phyloP scores from a whole-genome alignment of 2,888 invertebrate genomes.

The Meiosimyza decipiens region DNA sequence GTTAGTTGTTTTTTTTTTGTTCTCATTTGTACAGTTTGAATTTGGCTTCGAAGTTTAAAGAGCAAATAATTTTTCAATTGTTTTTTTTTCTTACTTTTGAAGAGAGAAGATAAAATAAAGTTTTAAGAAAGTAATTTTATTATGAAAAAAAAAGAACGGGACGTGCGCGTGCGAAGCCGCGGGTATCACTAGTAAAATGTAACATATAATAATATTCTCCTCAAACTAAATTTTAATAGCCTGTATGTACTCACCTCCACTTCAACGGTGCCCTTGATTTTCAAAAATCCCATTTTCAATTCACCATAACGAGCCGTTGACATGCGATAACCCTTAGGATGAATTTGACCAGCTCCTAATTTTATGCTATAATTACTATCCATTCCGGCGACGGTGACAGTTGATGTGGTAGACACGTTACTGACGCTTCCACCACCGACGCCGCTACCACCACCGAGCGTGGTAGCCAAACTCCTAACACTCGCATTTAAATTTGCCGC shows the following conservation, averaged over 20 bases:
- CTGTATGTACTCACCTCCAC: constrained; percentile 74
- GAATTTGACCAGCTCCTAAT: constrained; percentile 84
- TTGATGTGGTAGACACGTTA: constrained; percentile 24
- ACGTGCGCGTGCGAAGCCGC: no score
- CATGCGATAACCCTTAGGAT: constrained; percentile 79
- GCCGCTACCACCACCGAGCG: neutral
- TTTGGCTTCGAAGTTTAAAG: no score
- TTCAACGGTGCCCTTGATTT: constrained; percentile 92
- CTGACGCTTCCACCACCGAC: neutral
- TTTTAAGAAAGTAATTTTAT: no score
- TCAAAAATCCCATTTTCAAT: constrained; percentile 86
- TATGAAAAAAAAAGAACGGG: no score
- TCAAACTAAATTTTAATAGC: neutral
- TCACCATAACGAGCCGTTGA: constrained; percentile 80
- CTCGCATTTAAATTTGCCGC: constrained; percentile 44
- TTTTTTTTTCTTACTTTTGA: no score
- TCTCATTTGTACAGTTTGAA: no score
- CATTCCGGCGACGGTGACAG: constrained; percentile 49
- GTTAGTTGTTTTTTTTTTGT: no score
- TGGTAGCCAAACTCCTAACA: neutral
- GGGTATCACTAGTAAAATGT: no score
- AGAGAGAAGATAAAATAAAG: no score
- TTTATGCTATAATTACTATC: constrained; percentile 73
- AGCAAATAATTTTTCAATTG: no score
- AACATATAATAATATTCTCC: no score